Base-by-base conservation (phyloP, 37 sponge, comb jelly and placozoan species). In the Haliclona indistincta region DNA sequence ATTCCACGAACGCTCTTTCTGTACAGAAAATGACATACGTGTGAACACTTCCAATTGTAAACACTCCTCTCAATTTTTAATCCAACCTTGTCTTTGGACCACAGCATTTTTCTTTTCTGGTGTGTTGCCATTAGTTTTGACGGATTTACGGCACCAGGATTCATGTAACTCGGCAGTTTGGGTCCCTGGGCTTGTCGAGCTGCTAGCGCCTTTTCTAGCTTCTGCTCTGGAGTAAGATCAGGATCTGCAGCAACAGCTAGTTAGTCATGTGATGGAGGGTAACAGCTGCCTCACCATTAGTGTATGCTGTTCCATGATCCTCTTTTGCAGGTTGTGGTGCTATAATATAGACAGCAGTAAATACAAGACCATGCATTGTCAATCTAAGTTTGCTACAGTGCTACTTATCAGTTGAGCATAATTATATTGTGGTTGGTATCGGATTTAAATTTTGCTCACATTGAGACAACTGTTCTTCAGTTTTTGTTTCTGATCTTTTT, bases 81-180 rank as follows among this genome's bases (percentile, higher is more conserved):
- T 43, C 36, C 54, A 54, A 74, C 84, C 69, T 83, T 73, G 51
- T 77, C 73, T 64, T 85, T 85, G 56, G 54, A 34, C 86, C 86
- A 85, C 0, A 85, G 72, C 26, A 63, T 63, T 47, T 85, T 85
- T 37, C 74, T 85, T 55, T 85, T 85, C 45, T 77, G 73, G 25
- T 78, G 44, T 64, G 77, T 51, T 23, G 22, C 56, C 53, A 71
- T 43, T 33, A 55, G 53, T 51, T 83, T 67, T 39, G 36, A 19
- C 1, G 75, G 68, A 39, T 56, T 76, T 53, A 67, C 66, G 56
- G 68, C 68, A 41, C 65, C 65, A 35, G 65, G 65, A 64, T 64
- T 64, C 65, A 64, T 64, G 37, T 64, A 64, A 2, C 4, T 34
- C 1, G 65, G 65, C 5, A 64, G 37, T 33, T 64, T 64, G 20